Base-by-base conservation (phyloP, 2,888 invertebrate genomes). In the Ephialtes manifestator region DNA sequence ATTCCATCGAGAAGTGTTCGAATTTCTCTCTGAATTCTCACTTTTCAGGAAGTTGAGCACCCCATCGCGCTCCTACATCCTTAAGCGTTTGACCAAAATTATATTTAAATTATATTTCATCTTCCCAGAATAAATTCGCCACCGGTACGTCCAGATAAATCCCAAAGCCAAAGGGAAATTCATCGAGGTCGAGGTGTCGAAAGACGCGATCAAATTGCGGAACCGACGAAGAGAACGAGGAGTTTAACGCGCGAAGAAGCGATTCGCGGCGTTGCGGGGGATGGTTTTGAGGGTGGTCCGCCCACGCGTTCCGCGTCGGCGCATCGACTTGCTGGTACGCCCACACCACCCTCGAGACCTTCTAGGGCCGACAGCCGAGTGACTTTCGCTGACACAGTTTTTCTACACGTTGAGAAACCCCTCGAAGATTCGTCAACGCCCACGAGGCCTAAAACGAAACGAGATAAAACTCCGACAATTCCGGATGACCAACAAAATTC, bases 161-260 rank as follows among this genome's bases (percentile, higher is more conserved):
- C 93, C 10, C 94, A 93, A 65, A 94, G 93, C 76, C 91, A 93
- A 3, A 88, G 91, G 67, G 93, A 94, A 76, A 94, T 93, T 80
- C 90, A 89, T 67, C 89, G 93, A 76, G 93, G 92, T 20, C 89
- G 93, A 35, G 90, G 92, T 35, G 88, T 89, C 35, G 92, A 92
- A 63, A 93, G 90, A 85, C 91, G 93, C 18, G 93, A 93, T 63
- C 90, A 92, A 2, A 91, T 92, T 55, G 81, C 85, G 18, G 91
- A 91, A 84, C 90, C 93, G 4, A 78, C 90, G 0, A 92, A 91
- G 39, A 90, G 94, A 72, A 94, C 94, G 20, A 90, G 94, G 85
- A 94, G 94, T 72, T 89, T 94, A 51, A 94, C 93, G 8, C 91
- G 94, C 7, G 94, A 93, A 77, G 94, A 93, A 81, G 89, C 89